Base-by-base conservation (phyloP, 2,888 invertebrate genomes). In the Tinea pellionella region DNA sequence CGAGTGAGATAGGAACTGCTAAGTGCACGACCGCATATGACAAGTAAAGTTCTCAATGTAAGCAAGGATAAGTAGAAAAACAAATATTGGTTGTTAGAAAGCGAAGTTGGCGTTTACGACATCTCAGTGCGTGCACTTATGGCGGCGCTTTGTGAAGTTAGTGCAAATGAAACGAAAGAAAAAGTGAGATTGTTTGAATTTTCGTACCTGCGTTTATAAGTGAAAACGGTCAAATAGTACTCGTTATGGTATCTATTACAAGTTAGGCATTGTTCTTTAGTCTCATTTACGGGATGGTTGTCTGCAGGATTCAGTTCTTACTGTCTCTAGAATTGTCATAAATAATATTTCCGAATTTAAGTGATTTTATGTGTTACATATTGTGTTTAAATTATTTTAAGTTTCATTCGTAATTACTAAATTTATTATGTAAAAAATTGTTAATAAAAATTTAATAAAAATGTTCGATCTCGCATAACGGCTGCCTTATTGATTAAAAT, bases 41-140 rank as follows among this genome's bases (percentile, higher is more conserved):
- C 66, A 64, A 63, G 65, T 67, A 67, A 73, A 74, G 72, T 70
- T 65, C 64, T 64, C 65, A 43, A 29, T 24, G 16, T 58, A 72
- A 66, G 75, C 75, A 73, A 80, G 83, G 83, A 80, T 86, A 86
- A 87, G 80, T 85, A 81, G 81, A 83, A 82, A 79, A 84, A 82
- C 75, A 85, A 87, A 87, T 87, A 86, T 87, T 86, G 74, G 72
- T 73, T 80, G 77, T 75, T 84, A 86, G 87, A 87, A 87, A 87
- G 87, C 78, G 81, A 73, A 74, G 80, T 84, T 82, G 78, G 77
- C 71, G 68, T 80, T 78, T 76, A 77, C 75, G 73, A 75, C 78
- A 80, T 74, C 72, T 68, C 67, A 68, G 78, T 72, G 74, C 68
- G 65, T 69, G 74, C 72, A 72, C 72, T 73, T 76, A 72, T 66